Percentiles rank a stretch among this genome's conserved stretches.
These are phyloP conservation scores for Pelochelys cantorii DNA, from an alignment of 2,797 vertebrate species.

Conservation along the genomic window DNA sequence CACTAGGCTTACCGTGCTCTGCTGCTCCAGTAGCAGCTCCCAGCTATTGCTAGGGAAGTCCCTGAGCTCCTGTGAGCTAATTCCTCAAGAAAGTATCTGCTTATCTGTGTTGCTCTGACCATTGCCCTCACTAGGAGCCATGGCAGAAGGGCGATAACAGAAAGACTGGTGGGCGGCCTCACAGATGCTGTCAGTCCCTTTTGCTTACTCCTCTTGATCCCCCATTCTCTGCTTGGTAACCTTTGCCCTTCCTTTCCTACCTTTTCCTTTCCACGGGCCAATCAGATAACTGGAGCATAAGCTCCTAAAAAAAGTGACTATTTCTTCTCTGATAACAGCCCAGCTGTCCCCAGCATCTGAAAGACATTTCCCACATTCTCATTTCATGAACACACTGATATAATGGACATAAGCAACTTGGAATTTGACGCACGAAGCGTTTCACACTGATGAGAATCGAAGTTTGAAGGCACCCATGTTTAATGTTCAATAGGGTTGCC, in stretches of 20 bases:
- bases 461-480: not conserved
- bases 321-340: not conserved
- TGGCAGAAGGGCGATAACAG: not conserved
- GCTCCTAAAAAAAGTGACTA: not conserved
- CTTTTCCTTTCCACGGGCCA: not conserved
- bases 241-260: not conserved
- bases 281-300: not conserved
- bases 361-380: not conserved
- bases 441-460: not conserved
- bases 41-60: not conserved
- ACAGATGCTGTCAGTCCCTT: not conserved
- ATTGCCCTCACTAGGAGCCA: not conserved
- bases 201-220: not conserved
- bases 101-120: not conserved
- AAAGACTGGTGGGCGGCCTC: not conserved
- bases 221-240: not conserved
- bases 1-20: not conserved
- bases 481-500: not conserved
- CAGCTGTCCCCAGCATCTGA: not conserved
- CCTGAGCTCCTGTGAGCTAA: not conserved
- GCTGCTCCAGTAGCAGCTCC: not conserved
- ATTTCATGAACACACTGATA: not conserved
- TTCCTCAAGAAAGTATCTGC: not conserved
- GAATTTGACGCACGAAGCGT: not conserved
- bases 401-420: not conserved